Evolutionary conservation across 2,888 invertebrate species (phyloP).

Genomic region (Dendrolimus pini): DNA sequence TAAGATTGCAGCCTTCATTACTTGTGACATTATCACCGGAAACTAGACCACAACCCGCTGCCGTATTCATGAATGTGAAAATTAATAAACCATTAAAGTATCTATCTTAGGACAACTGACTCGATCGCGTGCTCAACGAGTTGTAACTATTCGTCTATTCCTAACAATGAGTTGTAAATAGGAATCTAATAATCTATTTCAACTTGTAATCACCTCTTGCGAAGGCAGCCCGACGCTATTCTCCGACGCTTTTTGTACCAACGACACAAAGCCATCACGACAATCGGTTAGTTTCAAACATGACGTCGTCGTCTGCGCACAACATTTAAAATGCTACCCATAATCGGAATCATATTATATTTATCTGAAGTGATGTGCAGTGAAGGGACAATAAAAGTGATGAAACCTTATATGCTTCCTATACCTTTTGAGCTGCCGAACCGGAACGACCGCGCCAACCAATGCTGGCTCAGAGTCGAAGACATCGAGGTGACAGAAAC

Average conservation of each 20-base stretch:
- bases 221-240: conserved; percentile 42
- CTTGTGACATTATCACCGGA: conserved; percentile 7
- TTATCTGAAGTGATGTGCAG: conserved; percentile 22
- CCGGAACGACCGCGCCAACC: conserved; percentile 58
- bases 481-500: conserved; percentile 58
- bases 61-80: background rate
- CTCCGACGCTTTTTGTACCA: conserved; percentile 48
- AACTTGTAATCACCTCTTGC: conserved; percentile 50
- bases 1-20: conserved; percentile 3
- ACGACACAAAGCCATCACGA: conserved; percentile 39
- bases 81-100: conserved; percentile 2
- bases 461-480: conserved; percentile 64
- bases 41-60: conserved; percentile 6
- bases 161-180: conserved; percentile 51
- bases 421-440: conserved; percentile 56
- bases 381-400: conserved; percentile 25
- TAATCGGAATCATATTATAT: conserved; percentile 27
- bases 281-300: conserved; percentile 57
- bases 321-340: conserved; percentile 68
- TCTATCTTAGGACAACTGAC: conserved; percentile 11
- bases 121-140: conserved; percentile 23
- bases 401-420: conserved; percentile 43
- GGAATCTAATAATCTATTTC: conserved; percentile 52
- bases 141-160: conserved; percentile 19
- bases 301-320: conserved; percentile 48